Conservation (phyloP, 2,888 invertebrate genomes). For the Drosophila fungiperda region DNA sequence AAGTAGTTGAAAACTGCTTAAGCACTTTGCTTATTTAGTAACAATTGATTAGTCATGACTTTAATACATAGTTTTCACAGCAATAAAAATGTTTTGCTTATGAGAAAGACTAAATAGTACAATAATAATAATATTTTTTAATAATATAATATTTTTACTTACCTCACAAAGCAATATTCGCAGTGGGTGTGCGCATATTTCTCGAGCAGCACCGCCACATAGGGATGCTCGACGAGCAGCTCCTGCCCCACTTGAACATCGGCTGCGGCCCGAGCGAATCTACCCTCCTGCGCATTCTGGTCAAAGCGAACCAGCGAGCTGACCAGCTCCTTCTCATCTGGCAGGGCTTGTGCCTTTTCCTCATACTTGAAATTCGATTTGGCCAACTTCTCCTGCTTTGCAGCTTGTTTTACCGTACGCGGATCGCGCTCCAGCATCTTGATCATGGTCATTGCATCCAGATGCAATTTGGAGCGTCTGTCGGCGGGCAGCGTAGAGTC, state of each 20-base stretch:
- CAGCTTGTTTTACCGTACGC: conserved; percentile 83
- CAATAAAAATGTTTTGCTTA: neutral
- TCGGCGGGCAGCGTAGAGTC: conserved; percentile 88
- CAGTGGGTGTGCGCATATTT: conserved; percentile 90
- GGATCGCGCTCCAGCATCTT: conserved; percentile 89
- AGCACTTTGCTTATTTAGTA: neutral
- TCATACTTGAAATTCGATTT: conserved; percentile 9
- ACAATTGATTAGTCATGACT: too few species aligned
- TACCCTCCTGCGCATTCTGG: conserved; percentile 88
- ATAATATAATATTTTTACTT: conserved; percentile 33
- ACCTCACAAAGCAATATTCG: conserved; percentile 90
- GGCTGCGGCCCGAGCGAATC: conserved; percentile 90
- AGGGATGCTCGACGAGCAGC: conserved; percentile 90
- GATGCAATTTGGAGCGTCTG: conserved; percentile 87
- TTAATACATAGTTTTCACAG: neutral
- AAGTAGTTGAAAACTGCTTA: neutral
- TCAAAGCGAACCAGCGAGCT: conserved; percentile 89
- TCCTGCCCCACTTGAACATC: conserved; percentile 91
- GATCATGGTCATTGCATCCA: conserved; percentile 90
- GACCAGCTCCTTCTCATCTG: conserved; percentile 84
- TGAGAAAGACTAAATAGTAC: too few species aligned
- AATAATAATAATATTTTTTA: too few species aligned
- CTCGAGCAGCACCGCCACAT: conserved; percentile 89
- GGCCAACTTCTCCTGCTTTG: conserved; percentile 63
- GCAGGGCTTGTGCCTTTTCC: conserved; percentile 54